These are phyloP conservation scores for Alauda arvensis DNA, from an alignment of 2,797 vertebrate genomes.

Conservation along the genomic window DNA sequence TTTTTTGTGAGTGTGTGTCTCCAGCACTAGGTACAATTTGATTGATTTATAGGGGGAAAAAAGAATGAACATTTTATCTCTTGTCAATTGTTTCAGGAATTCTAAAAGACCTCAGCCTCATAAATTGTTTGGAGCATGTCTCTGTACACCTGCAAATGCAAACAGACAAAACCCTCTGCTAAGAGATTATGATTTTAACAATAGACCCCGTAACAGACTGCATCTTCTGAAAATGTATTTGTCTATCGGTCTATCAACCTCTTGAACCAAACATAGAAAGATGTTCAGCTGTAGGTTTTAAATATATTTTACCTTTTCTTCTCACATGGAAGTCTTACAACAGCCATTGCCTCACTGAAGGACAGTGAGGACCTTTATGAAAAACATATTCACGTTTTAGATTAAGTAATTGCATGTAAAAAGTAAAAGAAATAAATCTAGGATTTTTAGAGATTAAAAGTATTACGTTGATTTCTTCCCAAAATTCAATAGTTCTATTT, in stretches of 20 bases:
- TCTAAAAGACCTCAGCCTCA: background rate
- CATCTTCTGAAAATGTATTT: background rate
- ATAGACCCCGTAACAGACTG: background rate
- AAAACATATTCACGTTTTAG: background rate
- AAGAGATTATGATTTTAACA: background rate
- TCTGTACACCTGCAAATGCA: background rate
- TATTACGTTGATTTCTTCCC: background rate
- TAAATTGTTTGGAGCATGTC: constrained; percentile 6
- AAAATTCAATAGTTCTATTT: background rate
- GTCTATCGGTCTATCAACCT: background rate
- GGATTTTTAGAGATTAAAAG: background rate
- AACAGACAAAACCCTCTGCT: background rate
- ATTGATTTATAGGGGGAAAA: background rate
- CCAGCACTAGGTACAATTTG: background rate
- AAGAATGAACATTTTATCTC: background rate
- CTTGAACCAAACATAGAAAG: background rate
- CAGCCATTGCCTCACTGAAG: background rate
- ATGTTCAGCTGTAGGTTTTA: background rate
- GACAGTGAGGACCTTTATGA: background rate
- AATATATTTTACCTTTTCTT: background rate
- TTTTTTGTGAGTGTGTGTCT: background rate
- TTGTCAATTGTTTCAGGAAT: background rate
- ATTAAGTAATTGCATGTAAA: background rate
- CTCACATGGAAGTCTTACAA: background rate
- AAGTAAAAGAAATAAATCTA: background rate